Base-by-base conservation (phyloP, 2,888 invertebrate genomes). In the Epiblema foenella region DNA sequence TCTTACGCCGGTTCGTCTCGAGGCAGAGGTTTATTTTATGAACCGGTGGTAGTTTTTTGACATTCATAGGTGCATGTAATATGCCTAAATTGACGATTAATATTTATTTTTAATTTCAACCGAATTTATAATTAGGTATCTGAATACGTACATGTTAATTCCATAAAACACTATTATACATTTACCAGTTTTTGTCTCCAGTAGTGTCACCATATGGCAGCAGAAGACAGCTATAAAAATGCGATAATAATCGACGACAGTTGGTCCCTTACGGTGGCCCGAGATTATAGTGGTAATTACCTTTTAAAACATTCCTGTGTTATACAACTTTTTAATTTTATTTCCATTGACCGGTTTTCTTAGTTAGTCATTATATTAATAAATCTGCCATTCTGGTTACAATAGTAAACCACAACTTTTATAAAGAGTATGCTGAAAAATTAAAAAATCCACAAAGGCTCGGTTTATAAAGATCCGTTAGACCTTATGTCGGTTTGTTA, bases 201-300 rank as follows among this genome's bases (percentile, higher is more conserved):
- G 42, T 78, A 83, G 81, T 85, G 86, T 84, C 82, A 83, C 89
- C 90, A 90, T 89, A 88, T 89, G 90, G 87, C 77, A 68, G 69
- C 73, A 77, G 80, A 76, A 79, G 79, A 79, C 78, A 79, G 81
- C 82, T 77, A 84, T 86, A 84, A 86, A 82, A 70, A 80, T 69
- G 75, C 74, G 85, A 88, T 87, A 85, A 83, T 78, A 72, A 84
- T 86, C 86, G 78, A 78, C 81, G 83, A 83, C 89, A 88, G 88
- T 86, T 89, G 88, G 85, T 77, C 70, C 72, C 75, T 73, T 51
- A 51, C 63, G 52, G 52, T 33, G 52, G 64, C 76, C 76, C 75
- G 79, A 81, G 80, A 83, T 82, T 80, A 79, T 75, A 73, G 60
- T 67, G 66, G 73, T 79, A 81, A 81, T 81, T 81, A 78, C 75